These are phyloP conservation scores for Gobius niger DNA, from an alignment of 2,113 vertebrate genomes.

Conservation along the genomic window DNA sequence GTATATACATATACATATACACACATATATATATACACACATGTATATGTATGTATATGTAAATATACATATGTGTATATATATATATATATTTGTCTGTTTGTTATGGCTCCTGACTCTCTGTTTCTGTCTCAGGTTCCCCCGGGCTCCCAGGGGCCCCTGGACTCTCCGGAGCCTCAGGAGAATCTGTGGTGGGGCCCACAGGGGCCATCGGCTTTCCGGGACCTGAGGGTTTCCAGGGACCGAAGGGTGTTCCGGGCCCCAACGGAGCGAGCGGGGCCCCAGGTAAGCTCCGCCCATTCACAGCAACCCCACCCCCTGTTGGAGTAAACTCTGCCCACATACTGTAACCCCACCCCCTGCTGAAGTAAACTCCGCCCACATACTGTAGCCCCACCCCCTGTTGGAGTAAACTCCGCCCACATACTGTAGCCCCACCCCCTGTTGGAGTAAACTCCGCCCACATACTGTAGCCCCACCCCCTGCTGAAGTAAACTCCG, in stretches of 20 bases:
- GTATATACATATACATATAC: too few species aligned
- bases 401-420: too few species aligned
- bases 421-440: too few species aligned
- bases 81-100: too few species aligned
- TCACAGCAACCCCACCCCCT: background rate
- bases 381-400: too few species aligned
- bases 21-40: too few species aligned
- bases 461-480: too few species aligned
- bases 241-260: constrained; percentile 1
- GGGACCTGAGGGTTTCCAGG: background rate
- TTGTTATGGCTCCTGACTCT: background rate
- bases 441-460: too few species aligned
- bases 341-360: background rate
- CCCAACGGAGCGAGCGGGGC: background rate
- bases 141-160: background rate
- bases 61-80: too few species aligned
- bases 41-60: too few species aligned
- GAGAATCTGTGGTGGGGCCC: background rate
- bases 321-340: background rate
- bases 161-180: background rate
- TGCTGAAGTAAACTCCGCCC: too few species aligned
- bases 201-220: background rate
- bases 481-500: too few species aligned
- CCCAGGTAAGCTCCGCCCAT: background rate
- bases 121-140: background rate